A percentile compares a stretch with the other conserved stretches of the same genome.
Evolutionary conservation across 2,113 vertebrate genomes (phyloP).

Genomic region (Apteryx mantelli): DNA sequence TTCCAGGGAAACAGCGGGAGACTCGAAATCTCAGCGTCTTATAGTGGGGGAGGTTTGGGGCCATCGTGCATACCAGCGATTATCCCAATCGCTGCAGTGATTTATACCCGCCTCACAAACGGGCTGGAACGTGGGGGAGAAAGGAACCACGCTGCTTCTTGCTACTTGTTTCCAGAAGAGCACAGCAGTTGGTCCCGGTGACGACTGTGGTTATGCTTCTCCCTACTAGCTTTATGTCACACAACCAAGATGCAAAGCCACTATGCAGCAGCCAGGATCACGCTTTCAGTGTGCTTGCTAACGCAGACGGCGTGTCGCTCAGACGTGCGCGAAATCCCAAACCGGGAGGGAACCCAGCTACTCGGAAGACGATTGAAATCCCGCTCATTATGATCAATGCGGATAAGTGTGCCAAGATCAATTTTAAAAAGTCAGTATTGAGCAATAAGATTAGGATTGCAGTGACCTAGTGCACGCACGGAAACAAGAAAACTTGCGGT

Average conservation of each 20-base stretch:
- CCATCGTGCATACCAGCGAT: neutral
- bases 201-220: neutral
- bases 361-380: neutral
- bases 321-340: neutral
- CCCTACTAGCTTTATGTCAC: slow-evolving; percentile 1
- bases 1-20: neutral
- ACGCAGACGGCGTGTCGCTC: neutral
- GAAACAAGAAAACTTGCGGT: neutral
- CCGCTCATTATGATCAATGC: neutral
- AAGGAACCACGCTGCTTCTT: neutral
- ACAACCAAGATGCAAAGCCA: neutral
- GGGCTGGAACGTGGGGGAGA: neutral
- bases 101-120: neutral
- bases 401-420: neutral
- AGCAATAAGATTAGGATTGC: neutral
- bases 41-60: neutral
- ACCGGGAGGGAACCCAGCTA: neutral
- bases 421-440: neutral
- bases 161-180: neutral
- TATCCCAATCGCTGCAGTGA: neutral
- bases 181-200: slow-evolving; percentile 14
- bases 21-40: neutral
- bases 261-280: neutral
- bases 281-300: neutral
- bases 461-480: neutral